Percentiles rank a stretch among this genome's conserved stretches.
phyloP scores from a whole-genome alignment of 1,140 invertebrate species.

The Hylaeus volcanicus region DNA sequence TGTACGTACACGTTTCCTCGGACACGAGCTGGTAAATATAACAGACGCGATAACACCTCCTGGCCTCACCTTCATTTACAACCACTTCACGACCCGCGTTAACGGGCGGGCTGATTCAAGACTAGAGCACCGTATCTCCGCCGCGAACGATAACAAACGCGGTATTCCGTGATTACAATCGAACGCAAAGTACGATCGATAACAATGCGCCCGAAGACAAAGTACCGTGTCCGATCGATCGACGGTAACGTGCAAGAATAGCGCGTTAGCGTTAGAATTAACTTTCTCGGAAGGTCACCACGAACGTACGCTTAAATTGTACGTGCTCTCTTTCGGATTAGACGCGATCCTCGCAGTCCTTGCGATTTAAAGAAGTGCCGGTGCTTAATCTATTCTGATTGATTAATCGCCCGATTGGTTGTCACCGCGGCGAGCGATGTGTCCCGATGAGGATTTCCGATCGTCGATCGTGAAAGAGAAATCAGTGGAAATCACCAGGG shows the following conservation, averaged over 20 bases:
- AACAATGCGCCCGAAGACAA: not conserved
- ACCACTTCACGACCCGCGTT: not conserved
- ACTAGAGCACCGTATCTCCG: not conserved
- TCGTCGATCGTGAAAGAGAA: slow-evolving; percentile 21
- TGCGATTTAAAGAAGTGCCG: not conserved
- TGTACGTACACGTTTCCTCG: not conserved
- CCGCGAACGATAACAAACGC: not conserved
- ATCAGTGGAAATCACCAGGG: not conserved
- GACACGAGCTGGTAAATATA: not conserved
- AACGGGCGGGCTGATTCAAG: not conserved
- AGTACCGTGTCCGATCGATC: not conserved
- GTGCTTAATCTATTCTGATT: not conserved
- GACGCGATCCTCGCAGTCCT: too few relatives aligned
- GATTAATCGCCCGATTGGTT: slow-evolving; percentile 11
- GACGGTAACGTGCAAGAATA: not conserved
- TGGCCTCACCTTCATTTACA: not conserved
- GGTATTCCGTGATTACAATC: too few relatives aligned
- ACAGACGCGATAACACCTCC: not conserved
- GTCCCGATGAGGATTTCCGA: not conserved
- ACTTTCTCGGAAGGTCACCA: too few relatives aligned
- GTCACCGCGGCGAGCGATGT: not conserved
- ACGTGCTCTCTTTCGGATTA: too few relatives aligned
- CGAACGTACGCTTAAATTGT: too few relatives aligned
- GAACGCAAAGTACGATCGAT: too few relatives aligned
- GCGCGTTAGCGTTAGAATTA: not conserved